Base-by-base conservation (phyloP, 1,140 invertebrate genomes). In the Periplaneta americana region DNA sequence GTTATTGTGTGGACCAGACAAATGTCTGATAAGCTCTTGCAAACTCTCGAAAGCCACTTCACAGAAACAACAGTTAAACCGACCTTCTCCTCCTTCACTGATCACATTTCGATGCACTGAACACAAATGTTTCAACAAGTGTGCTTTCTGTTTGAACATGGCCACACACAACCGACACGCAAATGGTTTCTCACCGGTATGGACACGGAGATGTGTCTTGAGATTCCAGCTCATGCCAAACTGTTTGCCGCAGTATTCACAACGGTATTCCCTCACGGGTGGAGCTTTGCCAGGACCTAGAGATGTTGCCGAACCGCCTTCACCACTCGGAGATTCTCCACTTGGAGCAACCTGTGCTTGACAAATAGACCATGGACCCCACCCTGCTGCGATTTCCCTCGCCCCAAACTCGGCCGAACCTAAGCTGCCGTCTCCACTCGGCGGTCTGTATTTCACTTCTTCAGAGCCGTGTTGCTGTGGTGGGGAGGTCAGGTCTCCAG, bases 191-290 rank as follows among this genome's bases (percentile, higher is more conserved):
- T 96, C 95, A 75, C 95, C 95, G 0, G 95, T 96, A 86, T 96
- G 95, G 22, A 96, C 94, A 86, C 95, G 90, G 39, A 96, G 88
- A 88, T 96, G 95, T 75, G 95, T 96, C 87, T 96, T 96, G 83
- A 96, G 90, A 89, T 96, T 96, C 95, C 95, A 96, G 1, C 94
- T 95, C 95, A 96, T 96, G 39, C 95, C 95, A 85, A 96, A 96
- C 86, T 96, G 95, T 88, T 96, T 96, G 35, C 95, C 95, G 87
- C 95, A 96, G 87, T 96, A 96, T 86, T 93, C 94, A 86, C 95
- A 96, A 74, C 94, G 92, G 85, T 96, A 96, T 86, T 96, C 95
- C 34, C 95, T 91, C 13, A 95, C 93, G 22, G 93, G 92, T 13
- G 91, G 86, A 17, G 78, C 31, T 34, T 79, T 82, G n/a, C 78